Evolutionary conservation across 2,113 vertebrate species (phyloP).

Genomic region (Brachionichthys hirsutus): DNA sequence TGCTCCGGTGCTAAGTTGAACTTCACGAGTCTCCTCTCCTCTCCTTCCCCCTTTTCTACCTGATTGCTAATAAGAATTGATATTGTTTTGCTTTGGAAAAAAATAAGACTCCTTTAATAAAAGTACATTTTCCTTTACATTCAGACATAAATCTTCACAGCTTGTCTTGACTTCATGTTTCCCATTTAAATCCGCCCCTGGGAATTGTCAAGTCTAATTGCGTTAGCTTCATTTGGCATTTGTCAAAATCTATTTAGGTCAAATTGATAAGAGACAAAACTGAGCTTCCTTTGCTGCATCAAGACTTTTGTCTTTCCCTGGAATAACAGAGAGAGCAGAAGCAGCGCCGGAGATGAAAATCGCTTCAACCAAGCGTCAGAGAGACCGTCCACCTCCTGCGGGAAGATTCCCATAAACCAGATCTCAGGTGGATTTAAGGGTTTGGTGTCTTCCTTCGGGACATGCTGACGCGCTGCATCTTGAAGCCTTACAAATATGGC

Average conservation of each 20-base stretch:
- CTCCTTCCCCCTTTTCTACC: neutral
- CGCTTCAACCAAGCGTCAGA: slow-evolving; percentile 1
- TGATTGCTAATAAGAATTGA: neutral
- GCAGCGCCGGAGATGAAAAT: neutral
- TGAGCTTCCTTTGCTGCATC: slow-evolving; percentile 10
- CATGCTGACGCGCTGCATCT: too few species aligned
- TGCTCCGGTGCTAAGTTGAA: neutral
- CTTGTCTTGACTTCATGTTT: neutral
- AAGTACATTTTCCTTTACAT: too few species aligned
- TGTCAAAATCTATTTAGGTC: slow-evolving; percentile 20
- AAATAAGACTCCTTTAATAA: too few species aligned
- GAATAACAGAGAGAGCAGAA: slow-evolving; percentile 10
- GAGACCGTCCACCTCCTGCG: slow-evolving; percentile 1
- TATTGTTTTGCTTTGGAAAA: neutral
- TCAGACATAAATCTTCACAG: too few species aligned
- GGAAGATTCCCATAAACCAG: neutral
- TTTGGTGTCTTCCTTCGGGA: too few species aligned
- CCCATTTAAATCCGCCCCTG: neutral
- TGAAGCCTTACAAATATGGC: too few species aligned
- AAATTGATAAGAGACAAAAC: slow-evolving; percentile 15
- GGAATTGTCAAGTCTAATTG: slow-evolving; percentile 15
- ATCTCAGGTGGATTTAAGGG: neutral
- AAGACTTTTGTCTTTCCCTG: slow-evolving; percentile 16
- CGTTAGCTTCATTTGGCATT: slow-evolving; percentile 24
- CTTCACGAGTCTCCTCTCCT: neutral